Base-by-base conservation (phyloP, 2,888 invertebrate genomes). In the Osmoderma eremita region DNA sequence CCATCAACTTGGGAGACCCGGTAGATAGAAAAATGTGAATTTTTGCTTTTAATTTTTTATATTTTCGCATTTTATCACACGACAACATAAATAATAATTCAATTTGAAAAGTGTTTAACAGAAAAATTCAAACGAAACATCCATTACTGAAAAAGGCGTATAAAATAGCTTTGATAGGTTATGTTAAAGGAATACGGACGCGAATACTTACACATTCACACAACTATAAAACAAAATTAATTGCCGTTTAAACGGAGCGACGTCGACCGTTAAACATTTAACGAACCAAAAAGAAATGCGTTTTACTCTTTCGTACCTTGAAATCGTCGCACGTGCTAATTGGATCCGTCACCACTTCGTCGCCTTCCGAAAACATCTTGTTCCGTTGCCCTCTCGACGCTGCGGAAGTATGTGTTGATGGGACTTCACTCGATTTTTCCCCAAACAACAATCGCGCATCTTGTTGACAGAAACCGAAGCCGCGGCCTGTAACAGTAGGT, bases 401-500 rank as follows among this genome's bases (percentile, higher is more conserved):
- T 48, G 42, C 48, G 39, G 49, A 65, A 38, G 36, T 12, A 45
- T 65, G 45, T 48, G 48, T 48, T 49, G 65, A 49, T 56, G 65
- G 39, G 65, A 65, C 48, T 65, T 65, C 65, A 65, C 65, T 49
- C 45, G 61, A 61, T 71, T 72, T 69, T 76, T 75, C 72, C 74
- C 58, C 58, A 58, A 58, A 58, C 58, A 58, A 75, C 75, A 73
- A 75, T 72, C 78, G 78, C 78, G 78, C 79, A 79, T 79, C 78
- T 78, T 77, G 79, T 79, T 79, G 79, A 80, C 65, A 62, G 77
- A 77, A 75, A 75, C 58, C 75, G 76, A 74, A 73, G 76, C 75
- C 76, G 73, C 70, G 71, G 76, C 75, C 76, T 77, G 75, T 78
- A 77, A 78, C 79, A 78, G 78, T 77, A 74, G 76, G 78, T 77